Evolutionary conservation across 1,140 invertebrate species (phyloP).

Genomic region (Lamellibrachia luymesi): DNA sequence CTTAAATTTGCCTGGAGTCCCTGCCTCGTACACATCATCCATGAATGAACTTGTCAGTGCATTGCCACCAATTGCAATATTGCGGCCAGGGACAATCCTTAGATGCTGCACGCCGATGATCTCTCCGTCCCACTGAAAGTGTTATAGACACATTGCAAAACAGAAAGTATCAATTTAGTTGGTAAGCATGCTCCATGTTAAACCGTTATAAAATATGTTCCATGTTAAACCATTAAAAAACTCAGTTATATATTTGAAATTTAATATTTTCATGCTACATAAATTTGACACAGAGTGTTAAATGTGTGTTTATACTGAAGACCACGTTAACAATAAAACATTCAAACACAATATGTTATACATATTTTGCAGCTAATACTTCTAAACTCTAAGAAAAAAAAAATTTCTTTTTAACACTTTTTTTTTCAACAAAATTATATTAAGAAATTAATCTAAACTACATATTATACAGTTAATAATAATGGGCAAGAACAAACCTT

Average conservation of each 20-base stretch:
- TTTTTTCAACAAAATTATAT: too few relatives aligned
- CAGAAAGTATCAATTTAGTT: neutral
- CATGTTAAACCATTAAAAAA: too few relatives aligned
- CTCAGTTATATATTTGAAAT: neutral
- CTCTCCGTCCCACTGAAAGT: conserved; percentile 39
- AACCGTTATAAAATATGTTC: too few relatives aligned
- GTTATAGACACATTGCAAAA: neutral
- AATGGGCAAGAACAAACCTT: conserved; percentile 10
- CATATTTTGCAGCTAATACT: too few relatives aligned
- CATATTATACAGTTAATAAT: neutral
- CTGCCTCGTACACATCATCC: conserved; percentile 29
- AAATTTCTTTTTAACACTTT: too few relatives aligned
- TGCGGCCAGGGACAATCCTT: conserved; percentile 41
- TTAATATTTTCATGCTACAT: too few relatives aligned
- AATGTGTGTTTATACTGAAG: too few relatives aligned
- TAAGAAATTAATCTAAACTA: neutral
- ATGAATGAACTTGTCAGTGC: conserved; percentile 37
- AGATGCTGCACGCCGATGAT: conserved; percentile 41
- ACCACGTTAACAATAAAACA: too few relatives aligned
- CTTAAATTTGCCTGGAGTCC: conserved; percentile 38
- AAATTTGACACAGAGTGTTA: too few relatives aligned
- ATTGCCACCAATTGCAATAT: conserved; percentile 34
- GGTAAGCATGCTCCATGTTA: neutral
- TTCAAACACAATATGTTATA: too few relatives aligned
- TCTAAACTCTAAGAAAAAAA: too few relatives aligned